phyloP scores from a whole-genome alignment of 2,888 invertebrate genomes.

The Zhengitettix transpicula region DNA sequence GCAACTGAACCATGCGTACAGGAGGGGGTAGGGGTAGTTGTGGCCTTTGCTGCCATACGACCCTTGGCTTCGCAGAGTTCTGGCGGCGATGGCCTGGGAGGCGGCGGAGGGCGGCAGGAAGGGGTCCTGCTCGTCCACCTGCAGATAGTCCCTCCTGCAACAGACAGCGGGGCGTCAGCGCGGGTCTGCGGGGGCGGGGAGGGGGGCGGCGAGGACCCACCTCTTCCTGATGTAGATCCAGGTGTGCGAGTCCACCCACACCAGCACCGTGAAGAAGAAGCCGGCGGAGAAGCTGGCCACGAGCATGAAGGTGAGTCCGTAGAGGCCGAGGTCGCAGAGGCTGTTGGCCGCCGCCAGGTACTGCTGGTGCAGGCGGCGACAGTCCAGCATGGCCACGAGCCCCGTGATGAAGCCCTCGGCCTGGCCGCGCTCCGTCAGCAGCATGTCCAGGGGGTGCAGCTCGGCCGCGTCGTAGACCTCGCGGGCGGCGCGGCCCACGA shows the following conservation, averaged over 20 bases:
- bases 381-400: constrained; percentile 58
- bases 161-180: too few species aligned
- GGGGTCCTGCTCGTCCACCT: constrained; percentile 72
- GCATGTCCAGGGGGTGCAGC: constrained; percentile 54
- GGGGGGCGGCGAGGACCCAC: constrained; percentile 32
- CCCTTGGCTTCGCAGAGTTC: constrained; percentile 52
- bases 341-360: constrained; percentile 66
- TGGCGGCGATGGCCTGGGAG: constrained; percentile 40
- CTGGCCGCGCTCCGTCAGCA: constrained; percentile 60
- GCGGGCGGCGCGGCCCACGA: constrained; percentile 31
- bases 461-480: constrained; percentile 33
- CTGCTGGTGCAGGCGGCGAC: constrained; percentile 65
- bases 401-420: constrained; percentile 42
- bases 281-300: constrained; percentile 75
- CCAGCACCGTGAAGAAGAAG: constrained; percentile 76
- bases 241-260: constrained; percentile 88
- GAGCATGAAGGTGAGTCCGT: constrained; percentile 70
- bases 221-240: constrained; percentile 92
- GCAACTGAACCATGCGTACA: constrained; percentile 12
- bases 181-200: too few species aligned
- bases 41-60: constrained; percentile 37
- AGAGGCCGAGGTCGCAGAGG: constrained; percentile 65
- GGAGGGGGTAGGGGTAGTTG: constrained; percentile 16
- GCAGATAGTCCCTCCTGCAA: constrained; percentile 57
- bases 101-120: constrained; percentile 45